These are phyloP conservation scores for Zonitis immaculata DNA, from an alignment of 2,888 invertebrate genomes.

Conservation along the genomic window DNA sequence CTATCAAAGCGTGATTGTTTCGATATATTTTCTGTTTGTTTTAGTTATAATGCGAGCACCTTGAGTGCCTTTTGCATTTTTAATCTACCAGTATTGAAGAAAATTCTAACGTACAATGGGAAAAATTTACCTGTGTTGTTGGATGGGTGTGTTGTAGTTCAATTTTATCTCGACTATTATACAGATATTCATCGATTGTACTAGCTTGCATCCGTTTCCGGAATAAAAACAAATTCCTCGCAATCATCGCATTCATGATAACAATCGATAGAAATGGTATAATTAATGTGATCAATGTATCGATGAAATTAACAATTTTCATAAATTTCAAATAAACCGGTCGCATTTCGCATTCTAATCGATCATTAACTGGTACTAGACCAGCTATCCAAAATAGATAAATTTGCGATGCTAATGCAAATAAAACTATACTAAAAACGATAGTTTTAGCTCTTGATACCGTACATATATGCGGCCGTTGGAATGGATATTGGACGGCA, in stretches of 20 bases:
- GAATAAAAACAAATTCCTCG: conserved; percentile 51
- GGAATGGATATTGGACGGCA: conserved; percentile 60
- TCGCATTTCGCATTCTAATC: conserved; percentile 49
- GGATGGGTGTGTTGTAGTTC: conserved; percentile 45
- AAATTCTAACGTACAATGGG: no score
- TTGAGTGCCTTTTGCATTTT: no score
- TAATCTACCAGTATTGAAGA: no score
- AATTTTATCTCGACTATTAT: conserved; percentile 42
- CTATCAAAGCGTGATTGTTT: no score
- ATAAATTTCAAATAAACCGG: conserved; percentile 52
- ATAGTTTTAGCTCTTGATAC: conserved; percentile 56
- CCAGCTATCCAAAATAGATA: conserved; percentile 45
- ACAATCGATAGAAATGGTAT: conserved; percentile 58
- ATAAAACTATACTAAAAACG: conserved; percentile 46
- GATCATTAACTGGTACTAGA: conserved; percentile 27
- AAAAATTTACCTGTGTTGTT: conserved; percentile 46
- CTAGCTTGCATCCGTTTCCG: conserved; percentile 46
- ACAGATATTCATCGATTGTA: conserved; percentile 35
- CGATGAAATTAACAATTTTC: conserved; percentile 56
- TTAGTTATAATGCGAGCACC: no score
- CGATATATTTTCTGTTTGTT: no score
- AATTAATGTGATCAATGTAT: conserved; percentile 59
- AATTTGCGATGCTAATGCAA: conserved; percentile 46
- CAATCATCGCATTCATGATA: conserved; percentile 61
- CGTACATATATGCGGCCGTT: conserved; percentile 58